Conservation (phyloP, 92 coral and sea anemone genomes). For the Heliopora coerulea region DNA sequence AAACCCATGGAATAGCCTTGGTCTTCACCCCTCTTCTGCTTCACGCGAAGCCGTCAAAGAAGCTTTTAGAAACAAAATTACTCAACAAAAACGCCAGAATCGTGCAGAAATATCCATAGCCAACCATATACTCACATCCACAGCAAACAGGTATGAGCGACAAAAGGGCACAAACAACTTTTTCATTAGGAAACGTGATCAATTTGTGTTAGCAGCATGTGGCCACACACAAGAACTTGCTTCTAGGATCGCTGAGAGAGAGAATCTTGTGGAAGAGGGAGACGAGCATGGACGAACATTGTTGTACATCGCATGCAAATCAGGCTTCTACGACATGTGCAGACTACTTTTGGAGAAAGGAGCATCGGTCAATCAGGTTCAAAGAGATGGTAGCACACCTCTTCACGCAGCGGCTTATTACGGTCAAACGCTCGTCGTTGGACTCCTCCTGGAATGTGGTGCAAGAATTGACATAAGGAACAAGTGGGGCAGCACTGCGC, state of each 20-base stretch:
- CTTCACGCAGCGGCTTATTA: constrained; percentile 66
- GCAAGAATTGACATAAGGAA: constrained; percentile 50
- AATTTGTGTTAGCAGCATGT: constrained; percentile 51
- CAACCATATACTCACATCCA: constrained; percentile 50
- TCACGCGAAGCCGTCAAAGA: constrained; percentile 20
- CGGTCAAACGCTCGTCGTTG: constrained; percentile 47
- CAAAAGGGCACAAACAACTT: constrained; percentile 8
- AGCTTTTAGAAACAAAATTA: constrained; percentile 33
- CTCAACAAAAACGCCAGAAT: constrained; percentile 33
- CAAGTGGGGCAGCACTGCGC: constrained; percentile 43
- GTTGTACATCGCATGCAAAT: constrained; percentile 56
- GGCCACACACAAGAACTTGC: constrained; percentile 50
- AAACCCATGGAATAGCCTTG: constrained; percentile 45
- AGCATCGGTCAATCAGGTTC: constrained; percentile 46
- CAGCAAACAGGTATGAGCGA: constrained; percentile 31
- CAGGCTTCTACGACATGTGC: constrained; percentile 59
- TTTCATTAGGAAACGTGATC: constrained; percentile 24
- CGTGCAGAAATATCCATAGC: constrained; percentile 53
- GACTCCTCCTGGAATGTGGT: constrained; percentile 56
- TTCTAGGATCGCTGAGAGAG: not conserved
- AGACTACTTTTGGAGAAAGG: constrained; percentile 50
- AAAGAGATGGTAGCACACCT: constrained; percentile 59
- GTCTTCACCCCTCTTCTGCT: constrained; percentile 13
- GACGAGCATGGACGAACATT: constrained; percentile 54
- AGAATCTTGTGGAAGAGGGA: constrained; percentile 6